Conservation (phyloP, 2,888 invertebrate genomes). For the Acanthopleura granulata region DNA sequence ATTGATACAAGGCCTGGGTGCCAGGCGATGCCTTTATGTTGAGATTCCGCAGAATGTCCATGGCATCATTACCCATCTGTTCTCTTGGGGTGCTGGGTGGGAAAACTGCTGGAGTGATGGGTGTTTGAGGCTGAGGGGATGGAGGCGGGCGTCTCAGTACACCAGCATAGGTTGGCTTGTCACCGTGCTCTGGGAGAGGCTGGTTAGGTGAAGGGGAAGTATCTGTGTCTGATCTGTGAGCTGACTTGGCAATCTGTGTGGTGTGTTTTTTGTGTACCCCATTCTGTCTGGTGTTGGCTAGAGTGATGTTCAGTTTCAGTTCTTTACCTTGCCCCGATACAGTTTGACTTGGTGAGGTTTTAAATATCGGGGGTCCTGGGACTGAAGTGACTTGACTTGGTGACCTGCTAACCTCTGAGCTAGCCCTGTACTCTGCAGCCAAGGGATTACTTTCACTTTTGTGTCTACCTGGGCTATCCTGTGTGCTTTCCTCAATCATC, state of each 20-base stretch:
- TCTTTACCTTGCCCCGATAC: background rate
- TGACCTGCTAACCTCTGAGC: background rate
- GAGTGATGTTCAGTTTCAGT: background rate
- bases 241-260: background rate
- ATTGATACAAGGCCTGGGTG: constrained; percentile 34
- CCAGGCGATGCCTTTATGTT: constrained; percentile 48
- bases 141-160: constrained; percentile 38
- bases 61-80: constrained; percentile 53
- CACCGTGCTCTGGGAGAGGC: constrained; percentile 36
- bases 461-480: constrained; percentile 27
- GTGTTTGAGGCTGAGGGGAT: constrained; percentile 29
- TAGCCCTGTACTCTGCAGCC: too few relatives aligned
- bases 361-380: constrained; percentile 35
- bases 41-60: constrained; percentile 60
- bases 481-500: constrained; percentile 58
- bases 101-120: constrained; percentile 57
- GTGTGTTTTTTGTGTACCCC: too few relatives aligned
- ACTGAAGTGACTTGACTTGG: constrained; percentile 19
- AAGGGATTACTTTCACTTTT: background rate
- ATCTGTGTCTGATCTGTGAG: constrained; percentile 9
- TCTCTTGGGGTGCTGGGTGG: constrained; percentile 44
- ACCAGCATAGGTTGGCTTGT: constrained; percentile 43
- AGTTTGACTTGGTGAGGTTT: constrained; percentile 27
- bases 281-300: constrained; percentile 2
- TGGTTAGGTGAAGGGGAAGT: background rate